Evolutionary conservation across 2,113 vertebrate species (phyloP).

Genomic region (Asarcornis scutulata): DNA sequence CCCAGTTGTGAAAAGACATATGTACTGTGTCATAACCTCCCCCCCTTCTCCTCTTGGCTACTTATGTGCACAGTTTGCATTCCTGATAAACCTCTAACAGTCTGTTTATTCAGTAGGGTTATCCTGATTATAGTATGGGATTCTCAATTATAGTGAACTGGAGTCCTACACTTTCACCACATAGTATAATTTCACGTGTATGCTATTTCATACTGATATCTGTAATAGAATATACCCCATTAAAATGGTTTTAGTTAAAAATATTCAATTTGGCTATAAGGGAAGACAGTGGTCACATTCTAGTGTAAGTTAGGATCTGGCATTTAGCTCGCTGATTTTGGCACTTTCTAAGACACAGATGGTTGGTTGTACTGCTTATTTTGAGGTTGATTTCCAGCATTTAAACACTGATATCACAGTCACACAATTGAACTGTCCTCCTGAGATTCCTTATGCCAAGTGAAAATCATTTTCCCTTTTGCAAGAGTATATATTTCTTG

Average conservation of each 20-base stretch:
- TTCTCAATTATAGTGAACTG: background rate
- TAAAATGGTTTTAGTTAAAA: background rate
- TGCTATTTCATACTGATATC: background rate
- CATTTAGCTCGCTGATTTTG: background rate
- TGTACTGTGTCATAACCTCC: rapidly evolving
- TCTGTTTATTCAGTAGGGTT: background rate
- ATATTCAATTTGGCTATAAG: background rate
- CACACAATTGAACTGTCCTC: background rate
- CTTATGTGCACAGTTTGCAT: background rate
- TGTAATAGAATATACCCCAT: background rate
- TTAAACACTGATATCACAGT: background rate
- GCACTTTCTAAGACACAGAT: background rate
- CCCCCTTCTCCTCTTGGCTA: background rate
- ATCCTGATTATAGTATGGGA: background rate
- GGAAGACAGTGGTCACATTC: background rate
- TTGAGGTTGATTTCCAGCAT: background rate
- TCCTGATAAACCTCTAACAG: background rate
- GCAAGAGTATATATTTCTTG: background rate
- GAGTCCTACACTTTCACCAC: background rate
- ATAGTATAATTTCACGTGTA: background rate
- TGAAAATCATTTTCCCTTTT: background rate
- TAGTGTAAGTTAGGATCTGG: background rate
- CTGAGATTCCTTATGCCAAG: background rate
- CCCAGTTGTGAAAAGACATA: background rate
- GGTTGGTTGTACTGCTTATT: background rate